Evolutionary conservation across 1,140 invertebrate species (phyloP).

Genomic region (Psilanteris sp.): DNA sequence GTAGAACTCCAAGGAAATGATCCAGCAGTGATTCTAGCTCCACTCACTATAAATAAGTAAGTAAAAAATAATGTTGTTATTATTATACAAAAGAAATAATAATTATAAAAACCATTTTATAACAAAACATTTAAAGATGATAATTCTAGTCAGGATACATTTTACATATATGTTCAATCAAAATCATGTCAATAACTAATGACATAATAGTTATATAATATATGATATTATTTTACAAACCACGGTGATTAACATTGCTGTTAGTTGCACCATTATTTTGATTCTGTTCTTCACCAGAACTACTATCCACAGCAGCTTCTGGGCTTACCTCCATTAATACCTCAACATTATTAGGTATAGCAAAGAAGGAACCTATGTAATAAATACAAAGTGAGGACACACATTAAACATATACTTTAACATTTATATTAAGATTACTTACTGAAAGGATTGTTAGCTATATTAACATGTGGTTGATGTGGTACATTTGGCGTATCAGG

Average conservation of each 20-base stretch:
- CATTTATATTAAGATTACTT: constrained; percentile 4
- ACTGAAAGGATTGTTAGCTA: constrained; percentile 68
- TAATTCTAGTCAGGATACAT: too few relatives aligned
- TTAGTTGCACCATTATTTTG: constrained; percentile 66
- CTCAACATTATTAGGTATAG: constrained; percentile 81
- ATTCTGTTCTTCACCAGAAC: constrained; percentile 68
- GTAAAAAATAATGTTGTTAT: neutral
- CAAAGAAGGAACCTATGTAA: constrained; percentile 72
- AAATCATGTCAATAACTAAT: too few relatives aligned
- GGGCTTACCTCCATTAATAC: constrained; percentile 86
- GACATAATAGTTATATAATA: too few relatives aligned
- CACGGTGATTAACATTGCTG: constrained; percentile 66
- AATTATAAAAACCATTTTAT: too few relatives aligned
- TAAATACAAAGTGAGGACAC: too few relatives aligned
- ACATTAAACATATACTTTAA: neutral
- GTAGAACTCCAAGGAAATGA: constrained; percentile 58
- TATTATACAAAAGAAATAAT: too few relatives aligned
- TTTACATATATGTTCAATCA: too few relatives aligned
- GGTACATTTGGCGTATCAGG: constrained; percentile 50
- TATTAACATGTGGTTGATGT: constrained; percentile 66
- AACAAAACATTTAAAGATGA: too few relatives aligned
- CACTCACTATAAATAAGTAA: constrained; percentile 29
- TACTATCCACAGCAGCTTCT: constrained; percentile 81
- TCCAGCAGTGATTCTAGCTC: constrained; percentile 33
- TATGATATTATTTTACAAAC: constrained; percentile 13